These are phyloP conservation scores for Enhydra lutris DNA, from an alignment of 2,113 vertebrate genomes.

Conservation along the genomic window DNA sequence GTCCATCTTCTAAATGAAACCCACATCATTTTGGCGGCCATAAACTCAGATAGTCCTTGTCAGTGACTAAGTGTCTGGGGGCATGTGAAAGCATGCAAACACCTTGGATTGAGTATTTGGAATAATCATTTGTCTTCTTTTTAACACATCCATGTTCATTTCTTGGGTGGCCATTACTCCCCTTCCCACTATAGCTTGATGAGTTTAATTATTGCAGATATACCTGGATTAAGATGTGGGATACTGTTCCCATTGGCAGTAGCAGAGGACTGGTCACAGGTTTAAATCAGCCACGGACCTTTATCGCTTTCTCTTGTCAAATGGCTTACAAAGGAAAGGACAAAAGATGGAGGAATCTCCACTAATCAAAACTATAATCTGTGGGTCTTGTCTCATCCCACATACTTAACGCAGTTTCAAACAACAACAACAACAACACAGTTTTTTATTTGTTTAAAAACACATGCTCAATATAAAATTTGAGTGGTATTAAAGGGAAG, in stretches of 20 bases:
- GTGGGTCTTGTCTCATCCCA: background rate
- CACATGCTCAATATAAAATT: background rate
- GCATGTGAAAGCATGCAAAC: background rate
- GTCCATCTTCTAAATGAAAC: background rate
- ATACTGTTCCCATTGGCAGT: background rate
- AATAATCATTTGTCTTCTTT: background rate
- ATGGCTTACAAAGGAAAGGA: background rate
- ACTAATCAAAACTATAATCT: background rate
- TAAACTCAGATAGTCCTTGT: background rate
- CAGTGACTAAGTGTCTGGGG: slow-evolving; percentile 14
- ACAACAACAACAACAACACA: background rate
- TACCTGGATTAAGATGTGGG: background rate
- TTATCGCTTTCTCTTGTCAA: background rate
- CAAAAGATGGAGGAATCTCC: background rate
- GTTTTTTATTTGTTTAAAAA: background rate
- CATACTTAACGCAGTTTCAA: background rate
- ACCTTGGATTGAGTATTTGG: slow-evolving; percentile 43
- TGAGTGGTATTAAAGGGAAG: background rate
- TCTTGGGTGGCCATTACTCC: background rate
- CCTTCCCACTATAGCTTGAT: background rate
- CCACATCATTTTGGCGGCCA: background rate
- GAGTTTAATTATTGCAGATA: background rate
- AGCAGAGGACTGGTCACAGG: background rate
- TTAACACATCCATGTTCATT: background rate
- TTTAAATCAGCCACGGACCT: background rate